These are phyloP conservation scores for Tachypleus tridentatus DNA, from an alignment of 1,140 invertebrate species.

Conservation along the genomic window DNA sequence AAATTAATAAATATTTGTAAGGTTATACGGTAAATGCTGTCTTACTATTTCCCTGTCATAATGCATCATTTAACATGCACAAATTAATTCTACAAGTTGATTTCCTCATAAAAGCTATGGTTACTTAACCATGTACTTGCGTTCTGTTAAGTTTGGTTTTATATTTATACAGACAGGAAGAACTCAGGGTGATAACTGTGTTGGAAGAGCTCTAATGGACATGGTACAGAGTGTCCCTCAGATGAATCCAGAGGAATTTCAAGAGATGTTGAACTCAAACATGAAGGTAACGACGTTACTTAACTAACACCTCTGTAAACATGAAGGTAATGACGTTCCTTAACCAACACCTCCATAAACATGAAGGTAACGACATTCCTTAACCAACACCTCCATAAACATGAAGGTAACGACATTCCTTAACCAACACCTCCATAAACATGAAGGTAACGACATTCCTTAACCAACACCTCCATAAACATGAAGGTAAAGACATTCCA, in stretches of 20 bases:
- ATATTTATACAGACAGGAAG: conserved; percentile 39
- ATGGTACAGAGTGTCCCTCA: conserved; percentile 50
- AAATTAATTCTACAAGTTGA: too few species aligned
- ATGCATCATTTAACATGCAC: too few species aligned
- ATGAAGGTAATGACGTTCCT: conserved; percentile 16
- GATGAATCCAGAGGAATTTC: conserved; percentile 78
- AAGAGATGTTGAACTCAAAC: conserved; percentile 88
- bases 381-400: conserved; percentile 8
- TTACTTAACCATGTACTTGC: too few species aligned
- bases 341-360: conserved; percentile 8
- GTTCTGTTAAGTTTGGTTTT: too few species aligned
- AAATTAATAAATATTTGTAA: too few species aligned
- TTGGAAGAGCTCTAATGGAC: conserved; percentile 26
- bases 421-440: conserved; percentile 9
- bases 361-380: conserved; percentile 17
- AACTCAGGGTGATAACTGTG: conserved; percentile 44
- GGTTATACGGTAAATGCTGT: too few species aligned
- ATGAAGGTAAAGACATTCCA: too few species aligned
- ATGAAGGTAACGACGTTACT: conserved; percentile 51
- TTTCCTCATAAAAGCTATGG: too few species aligned
- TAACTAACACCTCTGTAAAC: background rate
- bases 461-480: too few species aligned
- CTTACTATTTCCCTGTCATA: too few species aligned
- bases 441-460: conserved; percentile 7
- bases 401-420: conserved; percentile 16